Evolutionary conservation across 2,797 vertebrate genomes (phyloP), one percentile per base, ranked within the genome.

Genomic region (Pangasius djambal): DNA sequence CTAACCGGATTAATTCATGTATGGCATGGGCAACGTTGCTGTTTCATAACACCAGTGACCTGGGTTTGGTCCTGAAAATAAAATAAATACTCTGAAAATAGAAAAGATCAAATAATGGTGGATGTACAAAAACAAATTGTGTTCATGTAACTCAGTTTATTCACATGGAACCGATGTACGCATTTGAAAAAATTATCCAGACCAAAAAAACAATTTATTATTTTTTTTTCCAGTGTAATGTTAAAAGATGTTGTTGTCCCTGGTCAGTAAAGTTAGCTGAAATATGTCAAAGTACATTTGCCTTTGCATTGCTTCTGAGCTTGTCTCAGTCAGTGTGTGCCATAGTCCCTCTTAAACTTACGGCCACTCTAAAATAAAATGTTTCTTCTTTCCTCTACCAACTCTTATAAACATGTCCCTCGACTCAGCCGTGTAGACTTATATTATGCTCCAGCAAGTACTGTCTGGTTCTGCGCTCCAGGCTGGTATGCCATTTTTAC

Each of bases 401-500:
- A 37, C 84, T 28, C 50, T 59, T 37, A 57, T 37, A 86, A 86
- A 40, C 52, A 74, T 74, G 31, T 86, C 84, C 74, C 50, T 34
- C 57, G 52, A 44, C n/a, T 74, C 40, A 55, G 84, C 12, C 37
- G 52, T 52, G 61, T 20, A 84, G 82, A 65, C 28, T 8, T 37
- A 28, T 70, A 72, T 85, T 50, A 85, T 13, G 63, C 28, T 34
- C n/a, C 63, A 72, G 44, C 69, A 55, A 55, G 48, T 28, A 74
- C 52, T 57, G 84, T 86, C 50, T 69, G 83, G 16, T 52, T 34
- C 48, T 28, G 50, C 2, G n/a, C 63, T 72, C 48, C 20, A 74
- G 50, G 69, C 20, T 57, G 84, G 22, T 84, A 28, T 85, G n/a
- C 65, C 59, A 74, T 74, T 72, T 74, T 86, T 74, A 86, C 22